Evolutionary conservation across 2,888 invertebrate species (phyloP).

Genomic region (Spialia ferax): DNA sequence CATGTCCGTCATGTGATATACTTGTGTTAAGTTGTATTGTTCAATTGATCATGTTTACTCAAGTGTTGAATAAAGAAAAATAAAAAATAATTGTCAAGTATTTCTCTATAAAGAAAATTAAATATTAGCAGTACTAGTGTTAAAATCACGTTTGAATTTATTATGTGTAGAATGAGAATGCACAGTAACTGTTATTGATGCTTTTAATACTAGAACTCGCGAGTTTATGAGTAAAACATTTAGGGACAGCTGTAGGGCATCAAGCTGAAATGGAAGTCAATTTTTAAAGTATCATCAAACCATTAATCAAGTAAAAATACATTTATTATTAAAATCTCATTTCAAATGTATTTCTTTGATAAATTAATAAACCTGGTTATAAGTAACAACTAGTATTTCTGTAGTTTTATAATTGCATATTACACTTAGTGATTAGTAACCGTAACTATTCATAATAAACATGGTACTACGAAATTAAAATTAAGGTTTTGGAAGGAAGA

Average conservation of each 20-base stretch:
- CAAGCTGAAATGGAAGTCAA: not conserved
- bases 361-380: no score
- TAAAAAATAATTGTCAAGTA: not conserved
- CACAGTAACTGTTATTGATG: not conserved
- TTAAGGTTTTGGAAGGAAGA: not conserved
- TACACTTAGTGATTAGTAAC: not conserved
- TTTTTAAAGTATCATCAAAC: not conserved
- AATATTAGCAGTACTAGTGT: conserved; percentile 5
- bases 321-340: no score
- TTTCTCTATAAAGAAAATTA: not conserved
- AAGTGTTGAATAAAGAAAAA: conserved; percentile 1
- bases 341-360: not conserved
- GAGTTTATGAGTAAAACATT: not conserved
- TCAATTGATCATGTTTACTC: conserved; percentile 14
- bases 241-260: not conserved
- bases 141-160: conserved; percentile 12
- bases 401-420: not conserved
- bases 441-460: not conserved
- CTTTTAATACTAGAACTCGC: not conserved
- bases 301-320: no score
- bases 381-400: no score
- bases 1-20: not conserved
- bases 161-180: not conserved
- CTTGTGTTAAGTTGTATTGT: conserved; percentile 29
- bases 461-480: not conserved